phyloP scores from a whole-genome alignment of 2,113 vertebrate species.

The Spheniscus mendiculus region DNA sequence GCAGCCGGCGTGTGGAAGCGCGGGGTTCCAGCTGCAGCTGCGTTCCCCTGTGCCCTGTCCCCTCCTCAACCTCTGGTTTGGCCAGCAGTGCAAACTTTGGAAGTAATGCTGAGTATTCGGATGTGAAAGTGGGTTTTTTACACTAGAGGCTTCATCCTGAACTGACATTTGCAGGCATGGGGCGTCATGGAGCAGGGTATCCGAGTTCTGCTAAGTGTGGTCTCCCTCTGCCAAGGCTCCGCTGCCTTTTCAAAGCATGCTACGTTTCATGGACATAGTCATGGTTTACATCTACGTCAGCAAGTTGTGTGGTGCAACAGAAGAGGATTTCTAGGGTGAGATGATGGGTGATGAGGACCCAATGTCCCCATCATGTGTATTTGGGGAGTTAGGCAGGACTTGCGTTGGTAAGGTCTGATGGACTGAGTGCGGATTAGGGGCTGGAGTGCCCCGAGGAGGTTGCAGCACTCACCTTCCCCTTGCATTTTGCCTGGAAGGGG shows the following conservation, averaged over 20 bases:
- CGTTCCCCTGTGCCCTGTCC: accelerated
- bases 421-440: accelerated
- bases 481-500: accelerated
- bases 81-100: neutral
- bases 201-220: accelerated
- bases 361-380: accelerated
- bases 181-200: accelerated
- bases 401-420: accelerated
- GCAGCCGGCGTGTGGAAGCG: accelerated
- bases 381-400: too few species aligned
- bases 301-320: neutral
- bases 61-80: neutral
- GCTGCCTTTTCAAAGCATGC: neutral
- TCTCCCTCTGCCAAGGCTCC: neutral
- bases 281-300: accelerated
- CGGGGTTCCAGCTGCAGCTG: accelerated
- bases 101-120: too few species aligned
- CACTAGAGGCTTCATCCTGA: neutral
- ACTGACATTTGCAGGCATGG: accelerated
- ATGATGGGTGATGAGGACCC: accelerated
- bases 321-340: neutral
- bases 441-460: neutral
- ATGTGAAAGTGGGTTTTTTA: neutral
- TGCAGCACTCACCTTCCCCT: neutral
- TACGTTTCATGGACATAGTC: accelerated